Percentiles rank a stretch among this genome's conserved stretches.
These are phyloP conservation scores for Trimorus sp. DNA, from an alignment of 2,888 invertebrate species.

Conservation along the genomic window DNA sequence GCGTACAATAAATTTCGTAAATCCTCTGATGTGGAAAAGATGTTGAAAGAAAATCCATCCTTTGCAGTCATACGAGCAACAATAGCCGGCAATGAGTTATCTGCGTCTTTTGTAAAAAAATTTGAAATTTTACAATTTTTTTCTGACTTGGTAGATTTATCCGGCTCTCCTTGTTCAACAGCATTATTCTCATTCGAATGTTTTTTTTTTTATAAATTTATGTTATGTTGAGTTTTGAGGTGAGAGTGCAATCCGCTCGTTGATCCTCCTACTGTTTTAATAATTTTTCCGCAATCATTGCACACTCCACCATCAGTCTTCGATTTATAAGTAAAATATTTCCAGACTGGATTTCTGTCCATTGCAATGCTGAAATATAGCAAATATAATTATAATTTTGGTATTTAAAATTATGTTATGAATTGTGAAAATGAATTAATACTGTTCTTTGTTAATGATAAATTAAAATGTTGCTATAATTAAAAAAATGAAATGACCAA, in stretches of 20 bases:
- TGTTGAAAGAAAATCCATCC: slow-evolving; percentile 18
- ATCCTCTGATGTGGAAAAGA: slow-evolving; percentile 30
- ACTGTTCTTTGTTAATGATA: too few species aligned
- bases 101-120: slow-evolving; percentile 2
- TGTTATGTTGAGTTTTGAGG: neutral
- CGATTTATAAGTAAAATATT: neutral
- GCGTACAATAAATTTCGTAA: slow-evolving; percentile 10
- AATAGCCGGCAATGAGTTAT: slow-evolving; percentile 20
- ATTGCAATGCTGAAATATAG: too few species aligned
- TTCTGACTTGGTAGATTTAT: neutral
- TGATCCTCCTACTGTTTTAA: neutral
- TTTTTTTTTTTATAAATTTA: neutral
- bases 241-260: neutral
- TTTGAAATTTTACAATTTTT: neutral
- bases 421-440: too few species aligned
- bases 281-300: neutral
- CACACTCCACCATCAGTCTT: neutral
- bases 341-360: too few species aligned
- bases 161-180: neutral
- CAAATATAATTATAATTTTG: too few species aligned
- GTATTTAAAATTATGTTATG: too few species aligned
- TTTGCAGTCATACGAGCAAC: slow-evolving; percentile 25
- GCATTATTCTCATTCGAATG: neutral
- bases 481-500: too few species aligned
- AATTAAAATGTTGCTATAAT: too few species aligned